Evolutionary conservation across 2,113 vertebrate genomes (phyloP), one percentile per base, ranked within the genome.

Genomic region (Etheostoma cragini): DNA sequence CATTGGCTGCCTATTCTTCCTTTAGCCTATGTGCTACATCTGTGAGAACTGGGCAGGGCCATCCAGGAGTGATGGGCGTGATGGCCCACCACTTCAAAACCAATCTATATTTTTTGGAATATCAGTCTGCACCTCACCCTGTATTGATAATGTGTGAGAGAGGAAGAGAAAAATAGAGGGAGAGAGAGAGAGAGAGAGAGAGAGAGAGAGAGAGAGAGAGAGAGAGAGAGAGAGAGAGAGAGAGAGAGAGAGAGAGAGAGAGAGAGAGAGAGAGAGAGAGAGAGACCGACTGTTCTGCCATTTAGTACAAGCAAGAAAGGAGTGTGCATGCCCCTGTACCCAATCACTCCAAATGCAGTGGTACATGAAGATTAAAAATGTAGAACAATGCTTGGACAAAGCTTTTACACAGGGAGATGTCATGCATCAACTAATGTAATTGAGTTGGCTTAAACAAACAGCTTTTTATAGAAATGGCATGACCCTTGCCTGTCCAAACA

Each of bases 71-170:
- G 38, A 71, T 46, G 65, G 54, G 21, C 3, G 17, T n/a, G 63
- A 57, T 33, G 82, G 73, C 58, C 79, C 46, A n/a, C 52, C 2
- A 53, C 82, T 70, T 83, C 61, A 81, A 76, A 86, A 79, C 50
- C 64, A 52, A 72, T 81, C 62, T 84, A 72, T 76, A 76, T 75
- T 89, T 83, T 88, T 81, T 80, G 71, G 68, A 81, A 46, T 79
- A 81, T 71, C 61, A 52, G 58, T 54, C 26, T 38, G 70, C 26
- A n/a, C 26, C 70, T 79, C 45, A 38, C 42, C 10, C 45, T 4
- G 49, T 33, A 69, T 38, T 22, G 8, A 56, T 57, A 72, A 63
- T 26, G 26, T 52, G 35, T 38, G 35, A 38, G 26, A 26, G 26
- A 26, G 7, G 8, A 8, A 38, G 35, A 1, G 35, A 8, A 0